Base-by-base conservation (phyloP, 2,797 vertebrate genomes). In the Coccyzus lansbergi region DNA sequence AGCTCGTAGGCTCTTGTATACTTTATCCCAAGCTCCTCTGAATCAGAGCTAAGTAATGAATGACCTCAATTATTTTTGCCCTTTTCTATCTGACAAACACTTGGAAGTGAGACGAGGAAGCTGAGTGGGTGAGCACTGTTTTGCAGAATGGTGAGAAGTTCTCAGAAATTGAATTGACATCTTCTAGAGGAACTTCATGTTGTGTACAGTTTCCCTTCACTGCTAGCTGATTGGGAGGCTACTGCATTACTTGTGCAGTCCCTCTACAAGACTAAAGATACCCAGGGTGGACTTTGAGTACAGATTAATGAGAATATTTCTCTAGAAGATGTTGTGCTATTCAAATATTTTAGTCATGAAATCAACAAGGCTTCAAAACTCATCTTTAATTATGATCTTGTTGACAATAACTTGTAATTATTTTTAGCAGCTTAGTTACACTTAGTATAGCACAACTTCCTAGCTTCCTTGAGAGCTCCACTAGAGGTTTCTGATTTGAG, bases 361-460 rank as follows among this genome's bases (percentile, higher is more conserved):
- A 68, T 91, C 82, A 94, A 4, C 51, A 74, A 83, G 24, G n/a
- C 84, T 94, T 93, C 9, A 12, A 74, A 94, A 91, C 49, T 85
- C 52, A 38, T 86, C 40, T 67, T 67, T 92, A 36, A 42, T 83
- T 92, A 69, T 86, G 83, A 42, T 70, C 60, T 78, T 83, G 56
- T 87, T 87, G 71, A 79, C 75, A 83, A 74, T 22, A 91, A 64
- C 49, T 42, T 40, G 25, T 46, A 69, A 87, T 63, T 84, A 40
- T 69, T 79, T 92, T 83, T 70, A 87, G 55, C 48, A 34, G 55
- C 38, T 92, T 84, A 76, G 67, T 56, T 85, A 53, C 31, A 3
- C 31, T 55, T 80, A 21, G 13, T 3, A 0, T 52, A 63, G 59
- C n/a, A 60, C 13, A 63, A n/a, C 10, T 70, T 94, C 18, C 34